Evolutionary conservation across 2,113 vertebrate genomes (phyloP).

Genomic region (Lethenteron camtschaticum): DNA sequence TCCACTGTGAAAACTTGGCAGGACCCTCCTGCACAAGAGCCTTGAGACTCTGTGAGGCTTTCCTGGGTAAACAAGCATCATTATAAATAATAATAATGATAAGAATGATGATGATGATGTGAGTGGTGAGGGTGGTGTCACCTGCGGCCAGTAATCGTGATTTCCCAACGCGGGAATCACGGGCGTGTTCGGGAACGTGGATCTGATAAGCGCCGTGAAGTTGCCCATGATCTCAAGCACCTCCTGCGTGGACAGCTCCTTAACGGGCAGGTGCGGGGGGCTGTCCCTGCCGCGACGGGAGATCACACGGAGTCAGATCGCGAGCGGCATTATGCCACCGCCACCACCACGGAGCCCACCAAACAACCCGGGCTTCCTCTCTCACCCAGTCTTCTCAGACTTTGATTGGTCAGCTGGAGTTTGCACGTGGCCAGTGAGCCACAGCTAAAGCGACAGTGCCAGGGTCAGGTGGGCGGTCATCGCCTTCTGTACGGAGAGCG

Average conservation of each 20-base stretch:
- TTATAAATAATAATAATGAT: background rate
- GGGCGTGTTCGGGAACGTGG: slow-evolving; percentile 43
- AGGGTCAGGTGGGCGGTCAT: too few species aligned
- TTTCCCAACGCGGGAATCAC: slow-evolving; percentile 77
- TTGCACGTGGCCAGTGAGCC: too few species aligned
- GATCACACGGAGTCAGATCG: too few species aligned
- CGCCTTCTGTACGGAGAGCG: too few species aligned
- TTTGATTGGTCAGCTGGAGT: too few species aligned
- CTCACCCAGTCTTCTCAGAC: too few species aligned
- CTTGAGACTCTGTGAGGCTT: background rate
- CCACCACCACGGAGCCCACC: too few species aligned
- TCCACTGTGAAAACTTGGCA: too few species aligned
- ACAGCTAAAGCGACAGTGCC: too few species aligned
- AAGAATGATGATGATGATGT: background rate
- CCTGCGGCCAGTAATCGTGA: slow-evolving; percentile 96
- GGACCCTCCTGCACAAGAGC: too few species aligned
- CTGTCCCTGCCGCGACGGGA: slow-evolving; percentile 37
- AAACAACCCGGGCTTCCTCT: too few species aligned
- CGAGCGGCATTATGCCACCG: too few species aligned
- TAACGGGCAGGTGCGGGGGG: slow-evolving; percentile 56
- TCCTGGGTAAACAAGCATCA: background rate
- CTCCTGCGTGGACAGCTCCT: slow-evolving; percentile 47
- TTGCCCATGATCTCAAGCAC: slow-evolving; percentile 64
- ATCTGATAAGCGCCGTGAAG: slow-evolving; percentile 44
- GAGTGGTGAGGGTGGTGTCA: slow-evolving; percentile 16